phyloP scores from a whole-genome alignment of 2,797 vertebrate species.

The Tenualosa ilisha region DNA sequence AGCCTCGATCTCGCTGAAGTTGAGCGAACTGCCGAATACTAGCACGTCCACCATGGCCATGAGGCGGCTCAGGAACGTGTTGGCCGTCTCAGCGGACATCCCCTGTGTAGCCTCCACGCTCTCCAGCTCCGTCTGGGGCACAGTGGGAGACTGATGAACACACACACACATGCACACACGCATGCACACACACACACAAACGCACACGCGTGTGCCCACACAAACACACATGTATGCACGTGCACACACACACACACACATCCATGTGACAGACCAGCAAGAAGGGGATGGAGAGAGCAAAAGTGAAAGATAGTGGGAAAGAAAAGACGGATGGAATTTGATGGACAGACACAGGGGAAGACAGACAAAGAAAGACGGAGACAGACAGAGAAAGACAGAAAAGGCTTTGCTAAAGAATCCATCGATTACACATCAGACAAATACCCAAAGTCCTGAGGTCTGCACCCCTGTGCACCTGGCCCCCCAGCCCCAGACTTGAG shows the following conservation, averaged over 20 bases:
- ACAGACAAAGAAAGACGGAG: background rate
- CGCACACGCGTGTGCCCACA: constrained; percentile 40
- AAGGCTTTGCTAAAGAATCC: background rate
- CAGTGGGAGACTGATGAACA: constrained; percentile 36
- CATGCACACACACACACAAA: constrained; percentile 42
- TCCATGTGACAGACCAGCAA: background rate
- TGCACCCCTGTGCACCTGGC: background rate
- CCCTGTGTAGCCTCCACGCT: constrained; percentile 95
- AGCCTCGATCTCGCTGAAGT: constrained; percentile 98
- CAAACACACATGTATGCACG: constrained; percentile 37
- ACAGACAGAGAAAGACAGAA: background rate
- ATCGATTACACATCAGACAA: background rate
- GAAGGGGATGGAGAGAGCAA: constrained; percentile 36
- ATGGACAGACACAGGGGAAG: background rate
- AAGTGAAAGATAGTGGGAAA: background rate
- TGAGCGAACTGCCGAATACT: constrained; percentile 96
- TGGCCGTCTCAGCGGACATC: constrained; percentile 95
- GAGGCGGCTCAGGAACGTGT: constrained; percentile 93
- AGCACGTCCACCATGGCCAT: constrained; percentile 98
- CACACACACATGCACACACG: constrained; percentile 23
- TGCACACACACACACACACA: background rate
- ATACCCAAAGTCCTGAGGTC: background rate
- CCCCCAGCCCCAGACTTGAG: too few species aligned
- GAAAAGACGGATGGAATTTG: background rate
- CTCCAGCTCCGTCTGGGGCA: constrained; percentile 81